These are phyloP conservation scores for Elachura formosa DNA, from an alignment of 2,113 vertebrate genomes.

Conservation along the genomic window DNA sequence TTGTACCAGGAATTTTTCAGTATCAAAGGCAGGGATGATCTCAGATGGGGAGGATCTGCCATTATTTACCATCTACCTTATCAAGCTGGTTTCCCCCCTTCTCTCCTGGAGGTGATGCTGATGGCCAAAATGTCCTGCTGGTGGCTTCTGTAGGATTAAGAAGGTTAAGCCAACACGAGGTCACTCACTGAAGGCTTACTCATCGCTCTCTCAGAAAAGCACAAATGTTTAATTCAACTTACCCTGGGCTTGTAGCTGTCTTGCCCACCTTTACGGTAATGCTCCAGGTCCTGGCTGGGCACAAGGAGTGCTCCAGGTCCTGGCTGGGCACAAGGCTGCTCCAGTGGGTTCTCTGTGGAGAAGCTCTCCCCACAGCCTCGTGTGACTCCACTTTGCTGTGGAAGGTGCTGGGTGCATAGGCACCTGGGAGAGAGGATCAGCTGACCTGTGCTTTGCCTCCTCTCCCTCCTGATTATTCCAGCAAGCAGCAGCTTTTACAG, in stretches of 20 bases:
- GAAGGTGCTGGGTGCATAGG: background rate
- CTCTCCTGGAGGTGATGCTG: background rate
- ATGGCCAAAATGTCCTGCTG: background rate
- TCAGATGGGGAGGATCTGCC: background rate
- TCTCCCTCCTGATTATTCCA: background rate
- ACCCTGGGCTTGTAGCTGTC: background rate
- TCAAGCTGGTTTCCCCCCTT: background rate
- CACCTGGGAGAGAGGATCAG: background rate
- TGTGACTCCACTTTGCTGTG: background rate
- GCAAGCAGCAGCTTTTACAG: background rate
- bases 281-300: background rate
- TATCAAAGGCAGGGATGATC: background rate
- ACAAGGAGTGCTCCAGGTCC: background rate
- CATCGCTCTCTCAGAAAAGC: background rate
- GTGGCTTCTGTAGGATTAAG: background rate
- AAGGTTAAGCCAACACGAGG: background rate
- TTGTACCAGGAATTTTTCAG: background rate
- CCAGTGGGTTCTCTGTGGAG: background rate
- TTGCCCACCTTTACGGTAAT: background rate
- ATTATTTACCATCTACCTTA: background rate
- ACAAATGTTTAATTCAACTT: background rate
- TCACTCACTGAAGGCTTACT: background rate
- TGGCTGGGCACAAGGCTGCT: background rate
- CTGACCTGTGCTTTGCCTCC: background rate
- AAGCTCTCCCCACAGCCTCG: background rate